These are phyloP conservation scores for Piprites chloris DNA, from an alignment of 2,113 vertebrate genomes.

Conservation along the genomic window DNA sequence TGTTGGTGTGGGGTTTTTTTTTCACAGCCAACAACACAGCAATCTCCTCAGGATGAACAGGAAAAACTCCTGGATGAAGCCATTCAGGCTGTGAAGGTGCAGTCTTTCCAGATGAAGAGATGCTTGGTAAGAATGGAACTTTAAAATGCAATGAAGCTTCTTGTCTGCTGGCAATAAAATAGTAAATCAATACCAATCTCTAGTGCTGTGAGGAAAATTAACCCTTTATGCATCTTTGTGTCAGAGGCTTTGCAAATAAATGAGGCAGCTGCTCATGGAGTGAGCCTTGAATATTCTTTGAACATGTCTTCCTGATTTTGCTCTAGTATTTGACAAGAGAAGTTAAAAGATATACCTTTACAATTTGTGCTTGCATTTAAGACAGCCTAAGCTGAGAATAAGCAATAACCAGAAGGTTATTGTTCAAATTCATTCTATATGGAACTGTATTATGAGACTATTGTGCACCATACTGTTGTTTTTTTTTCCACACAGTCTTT, in stretches of 20 bases:
- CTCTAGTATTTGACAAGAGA: not conserved
- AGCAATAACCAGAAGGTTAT: not conserved
- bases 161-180: not conserved
- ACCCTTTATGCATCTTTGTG: not conserved
- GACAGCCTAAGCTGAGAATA: not conserved
- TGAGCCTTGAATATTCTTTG: not conserved
- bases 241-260: not conserved
- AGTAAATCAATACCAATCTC: not conserved
- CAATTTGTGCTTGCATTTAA: not conserved
- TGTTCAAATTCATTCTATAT: not conserved
- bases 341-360: not conserved
- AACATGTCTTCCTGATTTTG: not conserved
- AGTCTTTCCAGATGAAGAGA: constrained; percentile 99
- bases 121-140: constrained; percentile 84
- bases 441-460: not conserved
- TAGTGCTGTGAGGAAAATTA: not conserved
- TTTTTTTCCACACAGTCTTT: not conserved
- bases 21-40: constrained; percentile 90
- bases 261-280: not conserved
- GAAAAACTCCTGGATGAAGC: constrained; percentile 98
- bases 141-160: not conserved
- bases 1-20: not conserved
- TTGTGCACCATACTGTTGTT: not conserved
- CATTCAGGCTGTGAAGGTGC: constrained; percentile 96
- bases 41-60: constrained; percentile 97